Conservation (phyloP, 1,140 invertebrate genomes). For the Drosophila lowei region DNA sequence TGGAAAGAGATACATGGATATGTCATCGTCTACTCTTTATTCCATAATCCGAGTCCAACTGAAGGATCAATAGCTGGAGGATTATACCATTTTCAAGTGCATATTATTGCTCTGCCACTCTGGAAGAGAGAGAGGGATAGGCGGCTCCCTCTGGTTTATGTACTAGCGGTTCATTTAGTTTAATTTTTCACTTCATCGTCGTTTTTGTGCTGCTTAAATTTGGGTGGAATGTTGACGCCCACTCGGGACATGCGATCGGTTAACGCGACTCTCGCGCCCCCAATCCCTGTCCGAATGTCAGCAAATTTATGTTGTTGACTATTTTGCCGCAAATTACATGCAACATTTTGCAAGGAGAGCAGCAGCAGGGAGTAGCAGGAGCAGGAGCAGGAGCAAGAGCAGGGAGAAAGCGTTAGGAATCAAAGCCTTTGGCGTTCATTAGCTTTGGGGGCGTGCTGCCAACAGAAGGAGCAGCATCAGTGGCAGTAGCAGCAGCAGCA, state of each 20-base stretch:
- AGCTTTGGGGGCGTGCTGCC: slow-evolving; percentile 80
- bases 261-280: slow-evolving; percentile 7
- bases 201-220: slow-evolving; percentile 25
- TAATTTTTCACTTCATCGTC: slow-evolving; percentile 21
- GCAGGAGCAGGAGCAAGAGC: no score
- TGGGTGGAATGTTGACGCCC: slow-evolving; percentile 33
- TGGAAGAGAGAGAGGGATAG: neutral
- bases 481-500: slow-evolving; percentile 6
- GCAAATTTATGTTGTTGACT: slow-evolving; percentile 79
- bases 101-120: no score
- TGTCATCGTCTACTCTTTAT: no score
- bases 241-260: slow-evolving; percentile 46
- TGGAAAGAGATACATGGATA: no score
- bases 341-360: slow-evolving; percentile 42
- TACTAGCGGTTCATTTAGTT: slow-evolving; percentile 32
- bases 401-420: slow-evolving; percentile 63
- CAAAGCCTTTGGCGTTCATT: slow-evolving; percentile 82
- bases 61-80: no score
- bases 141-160: no score
- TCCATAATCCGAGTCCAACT: no score
- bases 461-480: slow-evolving; percentile 35
- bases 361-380: no score
- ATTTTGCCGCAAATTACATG: slow-evolving; percentile 79
- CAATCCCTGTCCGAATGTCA: slow-evolving; percentile 5
- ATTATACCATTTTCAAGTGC: no score